Evolutionary conservation across 2,797 vertebrate species (phyloP), one percentile per base, ranked within the genome.

Genomic region (Pangasius macronema): DNA sequence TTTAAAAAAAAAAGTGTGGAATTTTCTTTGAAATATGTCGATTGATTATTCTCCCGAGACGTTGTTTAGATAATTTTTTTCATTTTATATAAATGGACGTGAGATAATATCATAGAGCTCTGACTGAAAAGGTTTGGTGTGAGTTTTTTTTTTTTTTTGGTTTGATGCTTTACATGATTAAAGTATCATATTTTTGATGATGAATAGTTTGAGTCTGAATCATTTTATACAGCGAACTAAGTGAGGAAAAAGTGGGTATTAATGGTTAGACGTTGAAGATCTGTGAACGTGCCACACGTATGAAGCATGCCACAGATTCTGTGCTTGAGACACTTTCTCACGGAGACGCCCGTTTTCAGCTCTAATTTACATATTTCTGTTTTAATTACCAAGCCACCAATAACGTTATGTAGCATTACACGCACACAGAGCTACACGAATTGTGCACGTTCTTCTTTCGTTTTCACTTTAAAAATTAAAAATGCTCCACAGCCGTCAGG

Each of bases 81-180:
- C 42, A 11, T 36, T 36, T 65, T 9, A 1, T 72, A 46, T 24
- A 27, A 75, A 16, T 11, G 42, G 24, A n/a, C 13, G 18, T 42
- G 27, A 18, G 53, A 72, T 22, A 2, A 57, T 55, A 22, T 14
- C 3, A 7, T 14, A 57, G 53, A 33, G 51, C 53, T 55, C 51
- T 59, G 24, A 81, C 22, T 65, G 13, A 18, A 75, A 36, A 42
- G 33, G 3, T 27, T 72, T 82, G 39, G 39, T 49, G 79, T 86
- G 67, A 51, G 33, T 11, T 53, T 80, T 67, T 57, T 42, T 36
- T 49, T 55, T 53, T 42, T 42, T 49, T 42, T 53, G 2, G 67
- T 55, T n/a, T 77, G 33, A 61, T 81, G 49, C 13, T 70, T 51
- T 79, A 59, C 36, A 77, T 51, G 9, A 76, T 68, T 57, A 83